A percentile compares a stretch with the other conserved stretches of the same genome.
Evolutionary conservation across 2,797 vertebrate genomes (phyloP).

Genomic region (Lophotriccus pileatus): DNA sequence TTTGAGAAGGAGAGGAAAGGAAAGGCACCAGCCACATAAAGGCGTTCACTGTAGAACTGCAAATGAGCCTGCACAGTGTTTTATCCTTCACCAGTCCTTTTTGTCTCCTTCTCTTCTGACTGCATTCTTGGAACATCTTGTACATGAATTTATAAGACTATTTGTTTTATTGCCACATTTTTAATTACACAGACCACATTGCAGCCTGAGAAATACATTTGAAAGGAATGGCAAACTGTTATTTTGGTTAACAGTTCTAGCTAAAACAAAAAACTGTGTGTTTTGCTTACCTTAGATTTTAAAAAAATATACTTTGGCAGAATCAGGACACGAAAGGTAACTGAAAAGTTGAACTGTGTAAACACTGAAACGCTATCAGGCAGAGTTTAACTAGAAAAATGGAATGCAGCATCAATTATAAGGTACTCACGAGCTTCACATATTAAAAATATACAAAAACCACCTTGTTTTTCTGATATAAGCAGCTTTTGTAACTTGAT

Average conservation of each 20-base stretch:
- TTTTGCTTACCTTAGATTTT: background rate
- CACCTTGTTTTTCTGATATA: background rate
- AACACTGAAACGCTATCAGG: background rate
- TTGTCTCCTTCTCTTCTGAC: slow-evolving; percentile 41
- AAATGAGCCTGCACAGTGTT: slow-evolving; percentile 55
- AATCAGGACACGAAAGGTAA: background rate
- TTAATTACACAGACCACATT: background rate
- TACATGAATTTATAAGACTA: slow-evolving; percentile 44
- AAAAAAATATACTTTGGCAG: background rate
- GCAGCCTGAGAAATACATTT: background rate
- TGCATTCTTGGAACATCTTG: slow-evolving; percentile 53
- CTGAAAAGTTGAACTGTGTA: background rate
- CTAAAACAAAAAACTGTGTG: background rate
- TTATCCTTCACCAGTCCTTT: slow-evolving; percentile 39
- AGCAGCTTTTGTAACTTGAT: background rate
- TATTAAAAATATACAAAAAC: background rate
- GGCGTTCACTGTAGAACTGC: slow-evolving; percentile 48
- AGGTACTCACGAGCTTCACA: background rate
- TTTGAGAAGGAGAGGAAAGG: slow-evolving; percentile 28
- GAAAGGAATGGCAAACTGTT: background rate
- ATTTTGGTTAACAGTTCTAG: background rate
- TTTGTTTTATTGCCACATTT: slow-evolving; percentile 39
- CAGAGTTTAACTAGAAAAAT: background rate
- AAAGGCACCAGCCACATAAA: slow-evolving; percentile 50
- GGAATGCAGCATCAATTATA: background rate